Evolutionary conservation across 1,140 invertebrate genomes (phyloP).

Genomic region (Drosophila pallidifrons): DNA sequence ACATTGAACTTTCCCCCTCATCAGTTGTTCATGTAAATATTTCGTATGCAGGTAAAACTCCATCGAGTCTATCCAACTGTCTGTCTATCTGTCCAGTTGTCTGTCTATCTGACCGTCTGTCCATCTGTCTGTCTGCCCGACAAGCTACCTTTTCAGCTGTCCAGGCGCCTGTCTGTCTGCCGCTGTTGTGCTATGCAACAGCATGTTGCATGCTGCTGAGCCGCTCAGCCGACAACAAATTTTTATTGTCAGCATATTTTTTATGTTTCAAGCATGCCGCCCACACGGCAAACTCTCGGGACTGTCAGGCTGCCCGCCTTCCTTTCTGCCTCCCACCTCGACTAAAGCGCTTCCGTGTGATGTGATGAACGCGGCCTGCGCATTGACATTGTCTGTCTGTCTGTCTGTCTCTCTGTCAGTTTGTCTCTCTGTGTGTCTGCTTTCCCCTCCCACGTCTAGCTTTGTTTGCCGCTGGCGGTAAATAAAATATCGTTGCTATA

Average conservation of each 20-base stretch:
- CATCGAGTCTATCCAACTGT: slow-evolving; percentile 17
- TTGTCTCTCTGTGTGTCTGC: neutral
- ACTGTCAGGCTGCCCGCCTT: neutral
- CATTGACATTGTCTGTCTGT: slow-evolving; percentile 69
- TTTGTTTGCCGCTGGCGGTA: slow-evolving; percentile 62
- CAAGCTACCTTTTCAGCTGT: slow-evolving; percentile 3
- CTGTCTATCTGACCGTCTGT: slow-evolving; percentile 7
- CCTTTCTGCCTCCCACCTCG: neutral
- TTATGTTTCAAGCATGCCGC: slow-evolving; percentile 66
- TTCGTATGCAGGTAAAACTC: slow-evolving; percentile 25
- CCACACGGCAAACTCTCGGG: neutral
- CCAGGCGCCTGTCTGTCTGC: slow-evolving; percentile 17
- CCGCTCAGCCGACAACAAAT: slow-evolving; percentile 70
- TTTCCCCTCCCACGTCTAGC: neutral
- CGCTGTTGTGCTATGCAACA: slow-evolving; percentile 61
- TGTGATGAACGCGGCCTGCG: slow-evolving; percentile 69
- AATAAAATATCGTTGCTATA: slow-evolving; percentile 78
- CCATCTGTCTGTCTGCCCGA: slow-evolving; percentile 3
- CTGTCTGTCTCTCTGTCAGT: neutral
- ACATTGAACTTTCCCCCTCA: slow-evolving; percentile 38
- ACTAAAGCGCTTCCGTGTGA: slow-evolving; percentile 52
- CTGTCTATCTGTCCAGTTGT: neutral
- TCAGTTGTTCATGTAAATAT: slow-evolving; percentile 16
- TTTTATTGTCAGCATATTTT: slow-evolving; percentile 83
- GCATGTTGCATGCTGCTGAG: slow-evolving; percentile 80